A percentile compares a stretch with the other conserved stretches of the same genome.
phyloP scores from a whole-genome alignment of 2,888 invertebrate species.

The Scaptomyza cyrtandrae region DNA sequence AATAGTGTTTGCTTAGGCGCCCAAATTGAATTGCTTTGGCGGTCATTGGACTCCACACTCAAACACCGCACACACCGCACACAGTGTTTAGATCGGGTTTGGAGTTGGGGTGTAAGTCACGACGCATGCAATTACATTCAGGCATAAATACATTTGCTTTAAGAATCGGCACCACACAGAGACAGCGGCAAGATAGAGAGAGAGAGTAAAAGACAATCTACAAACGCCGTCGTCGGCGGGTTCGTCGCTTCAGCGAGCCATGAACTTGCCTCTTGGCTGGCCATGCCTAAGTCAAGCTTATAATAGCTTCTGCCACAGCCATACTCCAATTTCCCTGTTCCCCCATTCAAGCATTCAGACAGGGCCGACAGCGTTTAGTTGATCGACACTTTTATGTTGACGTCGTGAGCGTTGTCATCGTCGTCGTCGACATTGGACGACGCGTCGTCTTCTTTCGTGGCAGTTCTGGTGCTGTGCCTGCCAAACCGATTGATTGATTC shows the following conservation, averaged over 20 bases:
- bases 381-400: constrained; percentile 81
- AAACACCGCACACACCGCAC: constrained; percentile 35
- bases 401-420: constrained; percentile 79
- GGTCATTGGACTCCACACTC: constrained; percentile 43
- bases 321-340: constrained; percentile 3
- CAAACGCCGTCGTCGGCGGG: constrained; percentile 8
- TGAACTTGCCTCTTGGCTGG: constrained; percentile 75
- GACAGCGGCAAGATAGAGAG: background rate
- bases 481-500: constrained; percentile 77
- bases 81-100: constrained; percentile 30
- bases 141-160: constrained; percentile 73
- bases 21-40: constrained; percentile 27
- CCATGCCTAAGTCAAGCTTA: constrained; percentile 46
- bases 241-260: constrained; percentile 66
- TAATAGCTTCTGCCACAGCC: constrained; percentile 30
- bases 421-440: constrained; percentile 45
- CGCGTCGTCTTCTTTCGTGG: constrained; percentile 53
- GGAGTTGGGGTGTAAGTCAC: constrained; percentile 52
- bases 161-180: constrained; percentile 58
- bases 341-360: constrained; percentile 8
- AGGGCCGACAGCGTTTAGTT: constrained; percentile 76
- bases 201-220: constrained; percentile 46
- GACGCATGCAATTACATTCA: constrained; percentile 76
- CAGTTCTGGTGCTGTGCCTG: constrained; percentile 75
- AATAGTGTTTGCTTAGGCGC: constrained; percentile 67